Base-by-base conservation (phyloP, 2,113 vertebrate genomes). In the Nycticorax nycticorax region DNA sequence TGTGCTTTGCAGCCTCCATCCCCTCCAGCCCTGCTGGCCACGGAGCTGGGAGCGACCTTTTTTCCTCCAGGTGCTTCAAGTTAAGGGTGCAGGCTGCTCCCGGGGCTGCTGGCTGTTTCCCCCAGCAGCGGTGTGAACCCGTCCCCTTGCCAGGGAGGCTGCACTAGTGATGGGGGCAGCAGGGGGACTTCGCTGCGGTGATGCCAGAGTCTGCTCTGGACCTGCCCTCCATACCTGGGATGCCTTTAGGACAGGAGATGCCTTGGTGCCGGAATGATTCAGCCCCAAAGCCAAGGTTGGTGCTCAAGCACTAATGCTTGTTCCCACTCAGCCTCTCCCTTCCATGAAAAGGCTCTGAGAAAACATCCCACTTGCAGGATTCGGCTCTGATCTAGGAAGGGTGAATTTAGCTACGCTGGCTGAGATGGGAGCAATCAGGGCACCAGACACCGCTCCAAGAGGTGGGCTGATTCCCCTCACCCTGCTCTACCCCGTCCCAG, bases 61-160 rank as follows among this genome's bases (percentile, higher is more conserved):
- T 32, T 8, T 5, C 10, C 12, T 53, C 15, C 32, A 11, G 21
- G 5, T 30, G 43, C 32, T 41, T 85, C 32, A 28, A 10, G 32
- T 39, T 26, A 24, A 33, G 76, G 50, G 19, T 37, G 8, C n/a
- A 50, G 60, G 73, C 19, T 55, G 53, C 6, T 53, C 30, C 50
- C 47, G 3, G 30, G 12, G 18, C 27, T 84, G 73, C 53, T 80
- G 53, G 0, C 32, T 35, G 66, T 8, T 20, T 59, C 48, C 8
- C 32, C 30, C 71, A 48, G 30, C 37, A 32, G n/a, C 3, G 18
- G 19, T 4, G 4, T 0, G 3, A 60, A 14, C 30, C 32, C 1
- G 4, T 73, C 69, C 33, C 43, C 1, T 3, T 13, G 56, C n/a
- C 67, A 37, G 37, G 28, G 47, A 45, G 16, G 63, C 72, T 74